phyloP scores from a whole-genome alignment of 2,113 vertebrate genomes.

The Platichthys flesus region DNA sequence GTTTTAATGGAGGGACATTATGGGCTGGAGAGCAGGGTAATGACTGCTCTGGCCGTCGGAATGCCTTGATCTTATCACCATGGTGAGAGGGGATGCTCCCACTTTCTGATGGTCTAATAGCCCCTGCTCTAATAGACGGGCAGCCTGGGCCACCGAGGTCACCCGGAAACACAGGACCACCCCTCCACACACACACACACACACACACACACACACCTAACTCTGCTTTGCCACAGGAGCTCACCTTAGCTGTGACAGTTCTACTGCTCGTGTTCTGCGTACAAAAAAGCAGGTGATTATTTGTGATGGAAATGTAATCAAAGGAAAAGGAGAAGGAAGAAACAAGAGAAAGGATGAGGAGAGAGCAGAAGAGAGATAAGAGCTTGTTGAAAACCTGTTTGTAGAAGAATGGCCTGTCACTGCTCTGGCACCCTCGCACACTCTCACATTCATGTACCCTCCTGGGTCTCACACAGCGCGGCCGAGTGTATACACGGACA shows the following conservation, averaged over 20 bases:
- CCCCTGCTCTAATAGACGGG: conserved; percentile 69
- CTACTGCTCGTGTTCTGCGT: background rate
- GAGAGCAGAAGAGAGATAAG: conserved; percentile 53
- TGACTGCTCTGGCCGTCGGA: conserved; percentile 76
- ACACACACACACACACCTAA: background rate
- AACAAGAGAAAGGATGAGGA: conserved; percentile 40
- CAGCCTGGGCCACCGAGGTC: conserved; percentile 68
- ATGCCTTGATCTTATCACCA: conserved; percentile 83
- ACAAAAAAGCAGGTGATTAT: conserved; percentile 1
- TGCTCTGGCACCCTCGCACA: conserved; percentile 60
- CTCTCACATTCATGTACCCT: conserved; percentile 40
- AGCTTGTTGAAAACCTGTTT: conserved; percentile 51
- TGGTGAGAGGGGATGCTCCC: conserved; percentile 78
- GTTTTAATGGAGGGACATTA: conserved; percentile 80
- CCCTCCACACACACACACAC: conserved; percentile 19
- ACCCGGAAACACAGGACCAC: conserved; percentile 58
- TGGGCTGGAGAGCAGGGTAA: conserved; percentile 77
- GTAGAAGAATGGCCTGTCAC: conserved; percentile 62
- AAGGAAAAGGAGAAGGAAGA: conserved; percentile 12
- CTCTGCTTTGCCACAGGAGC: conserved; percentile 4
- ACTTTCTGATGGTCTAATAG: conserved; percentile 77
- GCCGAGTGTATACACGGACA: conserved; percentile 68
- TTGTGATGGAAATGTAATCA: conserved; percentile 37
- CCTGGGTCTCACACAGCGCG: conserved; percentile 54
- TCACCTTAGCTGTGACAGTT: background rate